Percentiles rank a stretch among this genome's conserved stretches.
Conservation (phyloP, 2,113 vertebrate genomes). For the Plestiodon gilberti region DNA sequence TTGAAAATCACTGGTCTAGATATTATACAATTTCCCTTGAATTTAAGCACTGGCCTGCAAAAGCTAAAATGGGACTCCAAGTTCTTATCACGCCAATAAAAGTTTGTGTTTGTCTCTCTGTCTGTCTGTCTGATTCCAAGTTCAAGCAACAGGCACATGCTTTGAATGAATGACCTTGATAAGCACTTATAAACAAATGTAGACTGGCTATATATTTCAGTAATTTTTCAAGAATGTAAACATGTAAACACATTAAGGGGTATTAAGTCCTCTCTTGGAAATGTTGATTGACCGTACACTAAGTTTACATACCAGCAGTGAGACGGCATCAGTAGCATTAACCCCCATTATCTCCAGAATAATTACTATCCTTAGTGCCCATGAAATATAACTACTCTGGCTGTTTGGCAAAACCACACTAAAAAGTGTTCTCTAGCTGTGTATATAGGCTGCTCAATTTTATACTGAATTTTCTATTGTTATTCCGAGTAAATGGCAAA, state of each 20-base stretch:
- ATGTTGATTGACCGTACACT: background rate
- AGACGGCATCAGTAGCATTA: background rate
- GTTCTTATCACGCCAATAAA: too few relatives aligned
- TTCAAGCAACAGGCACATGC: background rate
- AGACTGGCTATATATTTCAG: background rate
- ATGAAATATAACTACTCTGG: background rate
- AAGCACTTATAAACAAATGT: constrained; percentile 10
- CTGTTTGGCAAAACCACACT: background rate
- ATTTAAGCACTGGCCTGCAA: background rate
- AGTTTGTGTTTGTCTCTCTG: too few relatives aligned
- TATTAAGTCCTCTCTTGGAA: background rate
- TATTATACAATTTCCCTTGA: background rate
- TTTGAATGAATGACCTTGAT: background rate
- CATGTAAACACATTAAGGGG: background rate
- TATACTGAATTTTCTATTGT: constrained; percentile 21
- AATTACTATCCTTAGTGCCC: background rate
- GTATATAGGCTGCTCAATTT: background rate
- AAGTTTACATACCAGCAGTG: too few relatives aligned
- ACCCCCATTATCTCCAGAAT: background rate
- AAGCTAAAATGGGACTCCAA: background rate
- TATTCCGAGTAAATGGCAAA: constrained; percentile 88
- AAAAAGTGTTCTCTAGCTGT: background rate
- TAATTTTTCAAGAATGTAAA: background rate
- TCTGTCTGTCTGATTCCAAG: too few relatives aligned
- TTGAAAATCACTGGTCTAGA: too few relatives aligned